Evolutionary conservation across 2,113 vertebrate species (phyloP).

Genomic region (Smithornis capensis): DNA sequence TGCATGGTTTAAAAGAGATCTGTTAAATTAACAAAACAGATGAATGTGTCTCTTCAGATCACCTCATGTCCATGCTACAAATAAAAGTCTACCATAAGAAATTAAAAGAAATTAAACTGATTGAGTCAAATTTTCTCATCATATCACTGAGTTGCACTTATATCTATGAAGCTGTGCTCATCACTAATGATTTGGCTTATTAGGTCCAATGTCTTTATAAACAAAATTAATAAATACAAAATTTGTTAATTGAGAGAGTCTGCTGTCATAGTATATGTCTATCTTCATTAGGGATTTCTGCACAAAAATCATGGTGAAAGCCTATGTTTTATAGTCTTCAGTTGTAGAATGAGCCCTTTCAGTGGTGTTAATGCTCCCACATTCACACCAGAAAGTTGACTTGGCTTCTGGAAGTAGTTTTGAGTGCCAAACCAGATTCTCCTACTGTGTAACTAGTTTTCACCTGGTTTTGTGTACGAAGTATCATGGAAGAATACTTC

Average conservation of each 20-base stretch:
- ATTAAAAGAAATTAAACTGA: neutral
- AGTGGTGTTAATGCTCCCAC: neutral
- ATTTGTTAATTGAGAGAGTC: neutral
- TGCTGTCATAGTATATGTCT: neutral
- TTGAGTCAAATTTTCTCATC: neutral
- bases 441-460: slow-evolving; percentile 24
- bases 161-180: neutral
- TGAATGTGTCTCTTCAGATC: neutral
- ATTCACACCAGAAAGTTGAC: slow-evolving; percentile 5
- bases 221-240: neutral
- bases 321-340: neutral
- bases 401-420: slow-evolving; percentile 2
- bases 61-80: neutral
- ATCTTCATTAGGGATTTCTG: neutral
- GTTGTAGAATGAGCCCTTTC: neutral
- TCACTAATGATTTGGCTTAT: neutral
- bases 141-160: neutral
- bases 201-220: neutral
- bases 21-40: neutral
- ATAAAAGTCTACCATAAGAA: neutral
- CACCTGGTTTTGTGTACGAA: neutral
- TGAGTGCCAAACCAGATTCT: slow-evolving; percentile 28
- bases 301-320: neutral
- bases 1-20: neutral
- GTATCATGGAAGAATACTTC: slow-evolving; percentile 22